Conservation (phyloP, 2,888 invertebrate species). For the Ptychoptera albimana region DNA sequence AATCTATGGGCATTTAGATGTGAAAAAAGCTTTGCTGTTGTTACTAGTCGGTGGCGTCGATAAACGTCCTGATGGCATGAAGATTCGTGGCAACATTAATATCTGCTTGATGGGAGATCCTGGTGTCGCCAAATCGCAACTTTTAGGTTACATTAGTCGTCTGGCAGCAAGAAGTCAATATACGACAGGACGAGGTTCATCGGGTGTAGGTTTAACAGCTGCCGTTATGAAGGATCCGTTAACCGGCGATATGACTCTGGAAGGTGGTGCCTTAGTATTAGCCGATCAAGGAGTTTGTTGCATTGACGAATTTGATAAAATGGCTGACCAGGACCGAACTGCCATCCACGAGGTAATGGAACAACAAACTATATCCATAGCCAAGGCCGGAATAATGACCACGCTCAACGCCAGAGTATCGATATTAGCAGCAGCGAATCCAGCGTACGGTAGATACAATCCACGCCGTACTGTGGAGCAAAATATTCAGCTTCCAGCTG, state of each 20-base stretch:
- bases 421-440: slow-evolving; percentile 97
- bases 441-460: slow-evolving; percentile 96
- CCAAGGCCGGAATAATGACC: slow-evolving; percentile 98
- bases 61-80: slow-evolving; percentile 84
- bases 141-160: slow-evolving; percentile 86
- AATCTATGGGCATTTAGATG: slow-evolving; percentile 95
- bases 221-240: slow-evolving; percentile 95
- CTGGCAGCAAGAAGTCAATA: slow-evolving; percentile 87
- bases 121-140: slow-evolving; percentile 97
- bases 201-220: slow-evolving; percentile 97
- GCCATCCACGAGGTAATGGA: slow-evolving; percentile 99
- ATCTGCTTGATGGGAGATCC: slow-evolving; percentile 99
- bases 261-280: slow-evolving; percentile 91
- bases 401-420: slow-evolving; percentile 94
- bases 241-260: slow-evolving; percentile 94
- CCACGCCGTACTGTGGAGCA: slow-evolving; percentile 88
- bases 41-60: slow-evolving; percentile 87
- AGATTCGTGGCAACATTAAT: slow-evolving; percentile 93
- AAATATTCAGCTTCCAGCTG: slow-evolving; percentile 95
- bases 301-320: slow-evolving; percentile 99
- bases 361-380: slow-evolving; percentile 98
- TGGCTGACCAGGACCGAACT: slow-evolving; percentile 89
- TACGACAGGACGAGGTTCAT: slow-evolving; percentile 91
- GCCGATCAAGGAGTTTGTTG: slow-evolving; percentile 97
- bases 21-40: slow-evolving; percentile 90